Evolutionary conservation across 2,888 invertebrate genomes (phyloP).

Genomic region (Acronicta aceris): DNA sequence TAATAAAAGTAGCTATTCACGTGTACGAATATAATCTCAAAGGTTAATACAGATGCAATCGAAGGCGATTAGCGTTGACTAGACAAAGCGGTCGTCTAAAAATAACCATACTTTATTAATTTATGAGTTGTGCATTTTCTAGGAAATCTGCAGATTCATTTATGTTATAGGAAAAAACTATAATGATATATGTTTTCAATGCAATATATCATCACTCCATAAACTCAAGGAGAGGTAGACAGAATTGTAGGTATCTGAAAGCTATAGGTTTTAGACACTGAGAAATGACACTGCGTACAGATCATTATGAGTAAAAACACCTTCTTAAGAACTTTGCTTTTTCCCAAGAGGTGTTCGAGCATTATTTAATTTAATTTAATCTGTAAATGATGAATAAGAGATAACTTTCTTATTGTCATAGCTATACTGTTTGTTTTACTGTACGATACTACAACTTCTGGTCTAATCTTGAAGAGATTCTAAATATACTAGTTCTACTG

Average conservation of each 20-base stretch:
- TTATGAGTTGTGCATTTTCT: constrained; percentile 45
- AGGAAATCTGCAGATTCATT: constrained; percentile 36
- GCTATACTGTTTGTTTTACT: too few relatives aligned
- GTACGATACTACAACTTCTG: too few relatives aligned
- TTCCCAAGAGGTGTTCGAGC: too few relatives aligned
- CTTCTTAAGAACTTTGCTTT: too few relatives aligned
- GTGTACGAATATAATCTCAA: constrained; percentile 10
- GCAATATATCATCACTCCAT: constrained; percentile 15
- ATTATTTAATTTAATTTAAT: too few relatives aligned
- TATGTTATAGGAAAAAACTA: constrained; percentile 8
- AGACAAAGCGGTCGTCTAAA: constrained; percentile 50
- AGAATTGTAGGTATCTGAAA: neutral
- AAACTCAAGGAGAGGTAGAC: neutral
- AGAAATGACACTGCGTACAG: too few relatives aligned
- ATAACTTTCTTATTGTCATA: too few relatives aligned
- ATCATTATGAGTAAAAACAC: too few relatives aligned
- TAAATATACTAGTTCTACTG: too few relatives aligned
- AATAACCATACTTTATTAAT: constrained; percentile 39
- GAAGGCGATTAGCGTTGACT: constrained; percentile 41
- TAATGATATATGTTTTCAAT: constrained; percentile 19
- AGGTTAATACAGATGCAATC: constrained; percentile 40
- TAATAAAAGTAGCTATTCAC: neutral
- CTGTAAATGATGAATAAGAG: too few relatives aligned
- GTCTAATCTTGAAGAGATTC: too few relatives aligned
- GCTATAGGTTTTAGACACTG: neutral